Evolutionary conservation across 2,797 vertebrate species (phyloP), one percentile per base, ranked within the genome.

Genomic region (Callimico goeldii): DNA sequence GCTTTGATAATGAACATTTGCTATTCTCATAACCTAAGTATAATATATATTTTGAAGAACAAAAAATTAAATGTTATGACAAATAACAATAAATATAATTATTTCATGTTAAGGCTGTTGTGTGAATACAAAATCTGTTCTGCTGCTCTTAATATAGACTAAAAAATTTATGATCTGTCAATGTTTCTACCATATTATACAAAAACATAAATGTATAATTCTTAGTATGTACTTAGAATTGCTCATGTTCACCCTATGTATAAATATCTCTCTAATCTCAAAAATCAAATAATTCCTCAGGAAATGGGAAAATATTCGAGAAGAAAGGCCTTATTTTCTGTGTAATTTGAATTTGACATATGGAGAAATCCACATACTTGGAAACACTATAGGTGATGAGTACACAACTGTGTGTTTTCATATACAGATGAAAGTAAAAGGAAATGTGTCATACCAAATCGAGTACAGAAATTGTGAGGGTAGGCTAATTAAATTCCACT

Each of bases 281-380:
- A 57, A 64, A 94, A 92, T 57, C 30, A 89, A 94, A 43, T 15
- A n/a, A 75, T 91, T 84, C 22, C 91, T 96, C 55, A 92, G 91
- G 24, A 94, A 95, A 93, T 20, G 67, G 50, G 46, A 89, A 87
- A 93, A 73, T 88, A 72, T 5, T 43, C 30, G 24, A 55, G 50
- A 88, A 94, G 48, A 77, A 92, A 88, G 79, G 4, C 19, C 22
- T 93, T 83, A 80, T 52, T 92, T 96, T 87, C 75, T 89, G 92
- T 89, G 48, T 50, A 93, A 95, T 86, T 86, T 89, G 67, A 96
- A 94, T 88, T 58, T 91, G 83, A 85, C 64, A 15, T 52, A 50
- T 79, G 43, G 58, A 94, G n/a, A 24, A 90, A 48, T 80, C 75
- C 70, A 91, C 52, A 82, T 11, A 61, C 58, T 93, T 89, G 30